These are phyloP conservation scores for Lates japonicus DNA, from an alignment of 2,797 vertebrate species.

Conservation along the genomic window DNA sequence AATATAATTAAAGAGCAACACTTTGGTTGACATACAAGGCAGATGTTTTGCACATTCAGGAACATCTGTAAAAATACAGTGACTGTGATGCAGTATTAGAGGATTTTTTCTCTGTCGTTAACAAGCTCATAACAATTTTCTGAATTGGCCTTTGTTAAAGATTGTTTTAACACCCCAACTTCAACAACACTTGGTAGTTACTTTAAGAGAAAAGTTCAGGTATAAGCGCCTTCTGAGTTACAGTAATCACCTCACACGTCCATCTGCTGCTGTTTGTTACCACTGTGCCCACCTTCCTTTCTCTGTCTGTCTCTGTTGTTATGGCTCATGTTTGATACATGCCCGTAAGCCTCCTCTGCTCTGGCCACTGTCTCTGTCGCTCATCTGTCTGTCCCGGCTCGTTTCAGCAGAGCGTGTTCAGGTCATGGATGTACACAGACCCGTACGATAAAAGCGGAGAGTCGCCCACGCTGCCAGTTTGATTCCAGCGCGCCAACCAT, in stretches of 20 bases:
- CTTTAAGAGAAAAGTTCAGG: not conserved
- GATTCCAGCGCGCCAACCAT: no score
- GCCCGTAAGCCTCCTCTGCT: no score
- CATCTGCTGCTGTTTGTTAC: constrained; percentile 46
- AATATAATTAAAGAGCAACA: not conserved
- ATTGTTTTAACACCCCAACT: no score
- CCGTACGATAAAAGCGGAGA: no score
- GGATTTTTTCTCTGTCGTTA: no score
- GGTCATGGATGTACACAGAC: no score
- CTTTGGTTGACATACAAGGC: not conserved
- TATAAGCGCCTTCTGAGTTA: not conserved
- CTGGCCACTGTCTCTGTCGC: no score
- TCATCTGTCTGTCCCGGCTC: no score
- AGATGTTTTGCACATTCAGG: not conserved
- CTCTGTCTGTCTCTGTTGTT: constrained; percentile 2
- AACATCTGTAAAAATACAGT: not conserved
- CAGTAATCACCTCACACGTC: not conserved
- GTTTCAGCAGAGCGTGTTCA: no score
- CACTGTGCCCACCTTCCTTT: not conserved
- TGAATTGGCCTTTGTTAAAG: no score
- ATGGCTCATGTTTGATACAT: constrained; percentile 28
- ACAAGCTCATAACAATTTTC: not conserved
- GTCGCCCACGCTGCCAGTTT: no score
- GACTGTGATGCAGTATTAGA: not conserved
- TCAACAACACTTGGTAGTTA: no score